Conservation (phyloP, 2,888 invertebrate genomes). For the Germaria angustata region DNA sequence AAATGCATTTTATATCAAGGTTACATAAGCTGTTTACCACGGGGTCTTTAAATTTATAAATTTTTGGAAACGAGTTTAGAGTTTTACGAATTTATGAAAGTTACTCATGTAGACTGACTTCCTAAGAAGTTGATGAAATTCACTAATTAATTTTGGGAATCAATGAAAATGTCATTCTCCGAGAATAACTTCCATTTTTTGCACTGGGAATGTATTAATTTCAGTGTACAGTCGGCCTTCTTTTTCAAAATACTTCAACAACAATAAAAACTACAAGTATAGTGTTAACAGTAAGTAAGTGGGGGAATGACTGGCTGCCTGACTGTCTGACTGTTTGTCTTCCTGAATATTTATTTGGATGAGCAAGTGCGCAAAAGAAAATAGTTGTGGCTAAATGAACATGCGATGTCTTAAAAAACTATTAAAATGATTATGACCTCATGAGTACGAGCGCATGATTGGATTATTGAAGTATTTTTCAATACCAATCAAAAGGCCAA, state of each 20-base stretch:
- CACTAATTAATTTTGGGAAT: too few relatives aligned
- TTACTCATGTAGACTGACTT: too few relatives aligned
- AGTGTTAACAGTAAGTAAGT: slow-evolving; percentile 39
- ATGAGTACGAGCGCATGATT: slow-evolving; percentile 50
- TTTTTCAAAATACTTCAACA: not conserved
- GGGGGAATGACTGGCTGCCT: not conserved
- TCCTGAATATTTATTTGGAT: not conserved
- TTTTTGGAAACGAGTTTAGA: too few relatives aligned
- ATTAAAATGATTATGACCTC: slow-evolving; percentile 52
- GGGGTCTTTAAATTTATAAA: too few relatives aligned
- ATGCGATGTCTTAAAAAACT: slow-evolving; percentile 37
- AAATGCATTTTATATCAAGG: too few relatives aligned
- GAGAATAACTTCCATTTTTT: too few relatives aligned
- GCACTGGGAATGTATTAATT: too few relatives aligned
- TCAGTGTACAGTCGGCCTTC: slow-evolving; percentile 4
- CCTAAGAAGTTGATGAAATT: too few relatives aligned
- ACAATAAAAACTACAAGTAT: not conserved
- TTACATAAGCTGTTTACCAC: too few relatives aligned
- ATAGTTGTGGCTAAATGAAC: not conserved
- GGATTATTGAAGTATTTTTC: slow-evolving; percentile 50
- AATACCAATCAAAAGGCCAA: slow-evolving; percentile 59
- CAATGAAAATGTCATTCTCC: too few relatives aligned
- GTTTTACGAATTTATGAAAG: too few relatives aligned
- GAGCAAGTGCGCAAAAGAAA: slow-evolving; percentile 4
- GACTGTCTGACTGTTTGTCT: not conserved